Conservation (phyloP, 1,140 invertebrate species). For the Cheumatopsyche charites region DNA sequence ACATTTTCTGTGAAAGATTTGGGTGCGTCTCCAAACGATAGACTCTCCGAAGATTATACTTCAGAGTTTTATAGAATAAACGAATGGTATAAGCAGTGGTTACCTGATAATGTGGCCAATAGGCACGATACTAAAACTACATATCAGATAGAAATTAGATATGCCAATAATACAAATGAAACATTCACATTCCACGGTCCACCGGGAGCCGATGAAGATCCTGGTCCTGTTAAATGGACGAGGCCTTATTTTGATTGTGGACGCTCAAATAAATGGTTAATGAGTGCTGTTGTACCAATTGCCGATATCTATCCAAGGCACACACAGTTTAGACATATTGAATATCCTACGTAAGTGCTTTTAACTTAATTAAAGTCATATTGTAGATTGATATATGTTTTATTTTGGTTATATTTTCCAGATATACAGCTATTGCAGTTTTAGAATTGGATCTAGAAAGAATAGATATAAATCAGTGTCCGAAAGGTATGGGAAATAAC, state of each 20-base stretch:
- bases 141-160: constrained; percentile 87
- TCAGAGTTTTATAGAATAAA: constrained; percentile 90
- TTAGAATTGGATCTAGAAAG: constrained; percentile 97
- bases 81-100: constrained; percentile 89
- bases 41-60: constrained; percentile 84
- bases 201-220: constrained; percentile 85
- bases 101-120: constrained; percentile 82
- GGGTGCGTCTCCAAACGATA: constrained; percentile 75
- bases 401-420: constrained; percentile 54
- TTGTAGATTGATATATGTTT: background rate
- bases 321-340: constrained; percentile 91
- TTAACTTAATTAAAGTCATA: background rate
- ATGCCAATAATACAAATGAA: constrained; percentile 95
- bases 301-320: constrained; percentile 95
- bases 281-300: constrained; percentile 91
- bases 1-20: constrained; percentile 84
- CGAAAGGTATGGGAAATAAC: constrained; percentile 83
- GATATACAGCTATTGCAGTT: constrained; percentile 90
- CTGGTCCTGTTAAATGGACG: constrained; percentile 92
- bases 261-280: constrained; percentile 93
- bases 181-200: constrained; percentile 94
- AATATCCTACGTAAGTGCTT: constrained; percentile 86
- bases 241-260: constrained; percentile 97
- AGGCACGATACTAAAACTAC: constrained; percentile 95
- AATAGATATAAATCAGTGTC: constrained; percentile 98